Evolutionary conservation across 1,140 invertebrate species (phyloP).

Genomic region (Olivierus martensii): DNA sequence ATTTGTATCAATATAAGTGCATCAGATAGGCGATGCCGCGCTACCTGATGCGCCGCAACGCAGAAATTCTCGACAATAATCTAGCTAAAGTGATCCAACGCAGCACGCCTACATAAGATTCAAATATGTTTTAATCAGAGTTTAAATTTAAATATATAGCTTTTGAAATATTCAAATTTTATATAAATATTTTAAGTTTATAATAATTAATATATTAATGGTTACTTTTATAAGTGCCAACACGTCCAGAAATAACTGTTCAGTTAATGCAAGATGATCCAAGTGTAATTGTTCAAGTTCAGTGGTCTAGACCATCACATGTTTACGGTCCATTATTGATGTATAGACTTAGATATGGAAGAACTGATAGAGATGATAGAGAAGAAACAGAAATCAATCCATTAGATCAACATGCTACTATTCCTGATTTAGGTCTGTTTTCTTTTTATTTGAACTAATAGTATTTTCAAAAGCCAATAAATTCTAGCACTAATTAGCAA

Average conservation of each 20-base stretch:
- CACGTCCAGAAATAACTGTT: slow-evolving; percentile 66
- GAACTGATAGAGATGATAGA: slow-evolving; percentile 52
- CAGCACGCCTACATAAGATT: too few species aligned
- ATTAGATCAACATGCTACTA: slow-evolving; percentile 28
- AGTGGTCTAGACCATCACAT: slow-evolving; percentile 73
- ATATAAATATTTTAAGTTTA: too few species aligned
- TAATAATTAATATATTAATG: too few species aligned
- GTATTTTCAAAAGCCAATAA: not conserved
- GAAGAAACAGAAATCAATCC: slow-evolving; percentile 47
- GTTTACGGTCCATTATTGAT: slow-evolving; percentile 79
- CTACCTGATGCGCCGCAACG: too few species aligned
- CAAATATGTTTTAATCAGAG: too few species aligned
- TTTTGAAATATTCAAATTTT: too few species aligned
- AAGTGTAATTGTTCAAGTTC: slow-evolving; percentile 68
- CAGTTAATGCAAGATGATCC: slow-evolving; percentile 69
- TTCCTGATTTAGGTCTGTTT: slow-evolving; percentile 12
- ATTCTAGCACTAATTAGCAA: too few species aligned
- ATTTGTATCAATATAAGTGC: too few species aligned
- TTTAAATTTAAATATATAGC: too few species aligned
- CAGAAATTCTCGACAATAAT: too few species aligned
- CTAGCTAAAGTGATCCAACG: too few species aligned
- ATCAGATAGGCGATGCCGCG: too few species aligned
- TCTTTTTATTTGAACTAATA: not conserved
- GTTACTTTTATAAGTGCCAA: slow-evolving; percentile 45
- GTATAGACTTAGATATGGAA: slow-evolving; percentile 76